These are phyloP conservation scores for Botia almorhae DNA, from an alignment of 2,797 vertebrate genomes.

Conservation along the genomic window DNA sequence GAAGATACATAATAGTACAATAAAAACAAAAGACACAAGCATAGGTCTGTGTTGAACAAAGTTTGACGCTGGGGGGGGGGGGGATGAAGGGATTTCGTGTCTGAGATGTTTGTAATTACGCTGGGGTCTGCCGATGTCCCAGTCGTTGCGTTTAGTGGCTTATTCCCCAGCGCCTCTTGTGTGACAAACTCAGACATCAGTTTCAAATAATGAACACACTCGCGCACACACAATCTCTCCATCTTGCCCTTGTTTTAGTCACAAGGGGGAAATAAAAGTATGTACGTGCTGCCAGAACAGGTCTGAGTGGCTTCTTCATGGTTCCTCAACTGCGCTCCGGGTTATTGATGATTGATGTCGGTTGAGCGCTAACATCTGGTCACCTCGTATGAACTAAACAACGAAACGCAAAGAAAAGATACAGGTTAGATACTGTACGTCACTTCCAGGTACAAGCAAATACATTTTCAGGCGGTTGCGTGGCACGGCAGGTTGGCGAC, in stretches of 20 bases:
- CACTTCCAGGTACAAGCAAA: background rate
- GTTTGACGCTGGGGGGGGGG: constrained; percentile 20
- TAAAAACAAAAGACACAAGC: constrained; percentile 29
- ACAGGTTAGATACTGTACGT: background rate
- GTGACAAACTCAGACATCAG: constrained; percentile 51
- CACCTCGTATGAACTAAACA: constrained; percentile 61
- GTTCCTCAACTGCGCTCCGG: constrained; percentile 7
- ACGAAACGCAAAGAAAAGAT: background rate
- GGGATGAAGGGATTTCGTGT: constrained; percentile 35
- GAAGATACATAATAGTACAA: constrained; percentile 11
- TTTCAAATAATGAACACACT: constrained; percentile 44
- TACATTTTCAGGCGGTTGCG: no score
- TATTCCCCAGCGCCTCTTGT: constrained; percentile 3
- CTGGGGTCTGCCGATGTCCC: constrained; percentile 28
- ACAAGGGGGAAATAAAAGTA: constrained; percentile 19
- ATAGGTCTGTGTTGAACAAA: constrained; percentile 5
- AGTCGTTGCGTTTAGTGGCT: constrained; percentile 13
- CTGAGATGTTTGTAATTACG: constrained; percentile 35
- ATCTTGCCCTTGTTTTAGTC: constrained; percentile 28
- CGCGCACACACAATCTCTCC: constrained; percentile 22
- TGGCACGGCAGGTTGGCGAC: no score
- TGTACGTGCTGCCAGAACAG: constrained; percentile 18
- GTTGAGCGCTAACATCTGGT: constrained; percentile 43
- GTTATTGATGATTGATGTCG: background rate
- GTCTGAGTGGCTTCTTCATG: constrained; percentile 23